Evolutionary conservation across 2,113 vertebrate genomes (phyloP), one percentile per base, ranked within the genome.

Genomic region (Myrmecophaga tridactyla): DNA sequence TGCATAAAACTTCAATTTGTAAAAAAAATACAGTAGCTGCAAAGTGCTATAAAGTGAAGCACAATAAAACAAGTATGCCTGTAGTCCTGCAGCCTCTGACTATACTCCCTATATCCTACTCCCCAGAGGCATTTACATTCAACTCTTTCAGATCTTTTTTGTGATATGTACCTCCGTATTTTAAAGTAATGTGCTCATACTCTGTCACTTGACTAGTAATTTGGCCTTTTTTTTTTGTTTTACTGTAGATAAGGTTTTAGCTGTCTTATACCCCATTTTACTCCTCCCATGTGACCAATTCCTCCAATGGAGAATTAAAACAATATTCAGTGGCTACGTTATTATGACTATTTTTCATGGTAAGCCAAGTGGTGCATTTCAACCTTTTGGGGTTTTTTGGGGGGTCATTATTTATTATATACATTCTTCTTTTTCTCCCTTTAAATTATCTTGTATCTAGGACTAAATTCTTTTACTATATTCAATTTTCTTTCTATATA

Each of bases 221-320:
- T 81, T 94, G 72, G 80, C n/a, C n/a, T n/a, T 25, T 92, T 88
- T 75, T 25, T 63, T 63, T 63, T n/a, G n/a, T 36, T 90, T 90
- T 86, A 81, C 36, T 20, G 14, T 67, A 51, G 13, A 39, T 69
- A 77, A 88, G 15, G 39, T 72, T 93, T 85, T 43, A 31, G 21
- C 72, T 92, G 17, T 87, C 63, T 78, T 17, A 39, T 10, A 75
- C 4, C 1, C 17, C 20, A n/a, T 31, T 69, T 89, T 83, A 25
- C 15, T 93, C 53, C 6, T 82, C 39, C 65, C 4, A 4, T n/a
- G n/a, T 6, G 65, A 80, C 27, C 36, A 60, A 7, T 75, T 87
- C 60, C 46, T 94, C 14, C 6, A 86, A 67, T 15, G 78, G 34
- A 86, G 29, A 39, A 56, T 73, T 88, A 56, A 88, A 78, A 78